phyloP scores from a whole-genome alignment of 1,140 invertebrate species.

The Drosophila pallidifrons region DNA sequence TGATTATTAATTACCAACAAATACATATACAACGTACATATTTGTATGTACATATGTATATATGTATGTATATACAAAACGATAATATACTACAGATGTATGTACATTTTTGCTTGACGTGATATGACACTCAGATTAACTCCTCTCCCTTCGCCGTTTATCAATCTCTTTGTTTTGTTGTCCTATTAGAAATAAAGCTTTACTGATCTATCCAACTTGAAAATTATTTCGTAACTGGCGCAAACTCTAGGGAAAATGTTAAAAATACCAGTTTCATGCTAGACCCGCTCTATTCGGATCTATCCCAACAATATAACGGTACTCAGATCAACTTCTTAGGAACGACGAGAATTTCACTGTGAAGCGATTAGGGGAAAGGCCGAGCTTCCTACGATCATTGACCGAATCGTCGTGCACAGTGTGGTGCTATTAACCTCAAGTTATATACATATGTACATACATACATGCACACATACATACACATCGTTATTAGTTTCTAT shows the following conservation, averaged over 20 bases:
- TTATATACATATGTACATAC: slow-evolving; percentile 48
- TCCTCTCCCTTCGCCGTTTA: not conserved
- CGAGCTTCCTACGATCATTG: slow-evolving; percentile 56
- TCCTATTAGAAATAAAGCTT: slow-evolving; percentile 14
- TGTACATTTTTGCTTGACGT: no score
- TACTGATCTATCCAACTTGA: slow-evolving; percentile 62
- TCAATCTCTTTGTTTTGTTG: not conserved
- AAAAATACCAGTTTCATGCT: slow-evolving; percentile 54
- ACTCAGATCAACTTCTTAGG: slow-evolving; percentile 22
- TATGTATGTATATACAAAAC: no score
- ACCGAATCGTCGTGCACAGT: slow-evolving; percentile 45
- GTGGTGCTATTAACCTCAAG: slow-evolving; percentile 59
- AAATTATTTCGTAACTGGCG: no score
- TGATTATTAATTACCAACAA: no score
- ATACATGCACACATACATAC: not conserved
- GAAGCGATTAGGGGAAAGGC: not conserved
- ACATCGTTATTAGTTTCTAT: not conserved
- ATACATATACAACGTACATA: no score
- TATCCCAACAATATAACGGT: slow-evolving; percentile 80
- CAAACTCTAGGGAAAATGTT: no score
- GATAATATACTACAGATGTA: no score
- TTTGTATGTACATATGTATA: no score
- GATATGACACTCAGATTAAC: no score
- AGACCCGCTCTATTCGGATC: slow-evolving; percentile 62
- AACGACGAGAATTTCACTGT: slow-evolving; percentile 15